phyloP scores from a whole-genome alignment of 2,888 invertebrate species.

The Microctonus brassicae region DNA sequence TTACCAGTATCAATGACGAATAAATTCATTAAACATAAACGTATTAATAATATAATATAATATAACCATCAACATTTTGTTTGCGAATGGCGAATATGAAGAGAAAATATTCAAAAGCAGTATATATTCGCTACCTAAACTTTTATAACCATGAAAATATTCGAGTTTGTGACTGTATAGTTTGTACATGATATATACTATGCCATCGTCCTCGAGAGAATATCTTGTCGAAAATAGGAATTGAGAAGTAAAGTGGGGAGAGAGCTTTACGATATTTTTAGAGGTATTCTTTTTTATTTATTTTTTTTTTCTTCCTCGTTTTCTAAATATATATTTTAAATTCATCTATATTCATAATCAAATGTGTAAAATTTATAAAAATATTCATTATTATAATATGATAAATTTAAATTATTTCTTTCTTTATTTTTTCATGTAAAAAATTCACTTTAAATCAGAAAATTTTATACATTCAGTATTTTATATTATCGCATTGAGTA shows the following conservation, averaged over 20 bases:
- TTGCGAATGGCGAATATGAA: not conserved
- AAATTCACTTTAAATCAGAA: not conserved
- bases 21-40: too few relatives aligned
- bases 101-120: not conserved
- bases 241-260: slow-evolving; percentile 31
- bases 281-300: not conserved
- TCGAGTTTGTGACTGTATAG: not conserved
- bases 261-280: slow-evolving; percentile 22
- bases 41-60: not conserved
- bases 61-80: not conserved
- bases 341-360: not conserved
- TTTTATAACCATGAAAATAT: not conserved
- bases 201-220: slow-evolving; percentile 16
- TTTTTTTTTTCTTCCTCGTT: not conserved
- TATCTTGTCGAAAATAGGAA: slow-evolving; percentile 47
- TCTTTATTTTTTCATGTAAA: not conserved
- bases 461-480: not conserved
- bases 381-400: not conserved
- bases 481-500: not conserved
- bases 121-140: not conserved
- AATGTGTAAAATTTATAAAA: not conserved
- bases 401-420: not conserved
- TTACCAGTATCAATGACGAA: not conserved
- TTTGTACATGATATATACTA: not conserved
- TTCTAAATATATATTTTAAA: not conserved